Base-by-base conservation (phyloP, 2,888 invertebrate genomes). In the Limnephilus lunatus region DNA sequence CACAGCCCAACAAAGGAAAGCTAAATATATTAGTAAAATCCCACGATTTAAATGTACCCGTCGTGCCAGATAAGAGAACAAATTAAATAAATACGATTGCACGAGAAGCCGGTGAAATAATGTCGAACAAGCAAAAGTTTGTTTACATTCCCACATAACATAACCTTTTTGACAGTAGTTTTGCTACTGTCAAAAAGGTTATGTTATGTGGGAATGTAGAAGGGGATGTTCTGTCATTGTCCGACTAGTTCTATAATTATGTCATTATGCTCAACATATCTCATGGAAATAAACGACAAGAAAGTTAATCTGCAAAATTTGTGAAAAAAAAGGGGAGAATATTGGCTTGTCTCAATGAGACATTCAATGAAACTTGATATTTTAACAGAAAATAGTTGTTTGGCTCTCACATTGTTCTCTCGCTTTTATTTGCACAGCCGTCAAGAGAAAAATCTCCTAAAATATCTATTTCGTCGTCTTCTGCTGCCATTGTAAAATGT, bases 401-500 rank as follows among this genome's bases (percentile, higher is more conserved):
- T 68, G 68, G 68, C 68, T 25, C 30, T 86, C 94, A 97, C 97
- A 97, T 96, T 95, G 96, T 96, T 94, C 96, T 95, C 94, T 96
- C 97, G 94, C 96, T 97, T 95, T 96, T 97, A 85, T 96, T 96
- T 94, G 97, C 95, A 94, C 97, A 96, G 94, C 96, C 96, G 95
- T 97, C 97, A 95, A 97, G 96, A 93, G 97, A 97, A 95, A 97
- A 97, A 95, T 97, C 97, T 93, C 97, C 97, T 94, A 97, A 95
- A 94, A 97, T 96, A 95, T 98, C 97, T 94, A 97, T 97, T 95
- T 97, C 97, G 94, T 97, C 97, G 91, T 97, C 97, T 94, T 97
- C 97, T 94, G 97, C 97, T 97, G 97, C 97, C 94, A 95, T 95
- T 94, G 83, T 93, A 94, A 81, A 92, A 83, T 25, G 68, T 53